Percentiles rank a stretch among this genome's conserved stretches.
Conservation (phyloP, 2,888 invertebrate species). For the Steinernema hermaphroditum region DNA sequence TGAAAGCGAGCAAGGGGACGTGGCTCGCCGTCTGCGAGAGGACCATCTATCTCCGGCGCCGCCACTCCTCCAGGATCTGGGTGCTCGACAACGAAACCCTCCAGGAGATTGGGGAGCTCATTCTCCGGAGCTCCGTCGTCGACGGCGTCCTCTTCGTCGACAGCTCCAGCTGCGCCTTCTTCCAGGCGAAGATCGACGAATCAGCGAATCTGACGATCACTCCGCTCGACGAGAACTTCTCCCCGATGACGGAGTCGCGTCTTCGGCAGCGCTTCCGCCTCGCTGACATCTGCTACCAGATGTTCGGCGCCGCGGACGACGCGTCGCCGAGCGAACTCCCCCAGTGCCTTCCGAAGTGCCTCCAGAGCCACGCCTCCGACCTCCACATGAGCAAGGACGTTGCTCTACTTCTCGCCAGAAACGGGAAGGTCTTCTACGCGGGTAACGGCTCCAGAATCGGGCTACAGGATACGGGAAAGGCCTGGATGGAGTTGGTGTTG, state of each 20-base stretch:
- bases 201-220: slow-evolving; percentile 56
- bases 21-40: slow-evolving; percentile 59
- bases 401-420: slow-evolving; percentile 85
- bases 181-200: slow-evolving; percentile 52
- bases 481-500: slow-evolving; percentile 59
- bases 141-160: slow-evolving; percentile 56
- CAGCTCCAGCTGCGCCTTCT: slow-evolving; percentile 50
- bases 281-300: slow-evolving; percentile 42
- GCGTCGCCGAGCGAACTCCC: slow-evolving; percentile 46
- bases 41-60: slow-evolving; percentile 60
- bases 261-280: slow-evolving; percentile 43
- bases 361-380: slow-evolving; percentile 69
- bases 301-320: neutral
- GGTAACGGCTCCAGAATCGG: slow-evolving; percentile 83
- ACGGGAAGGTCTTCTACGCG: slow-evolving; percentile 84
- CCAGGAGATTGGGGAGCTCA: slow-evolving; percentile 55
- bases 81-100: slow-evolving; percentile 63
- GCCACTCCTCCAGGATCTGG: slow-evolving; percentile 60
- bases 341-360: slow-evolving; percentile 47
- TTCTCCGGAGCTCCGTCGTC: slow-evolving; percentile 52
- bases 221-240: slow-evolving; percentile 59
- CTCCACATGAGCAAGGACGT: slow-evolving; percentile 91
- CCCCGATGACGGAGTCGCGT: slow-evolving; percentile 41
- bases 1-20: slow-evolving; percentile 70
- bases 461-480: slow-evolving; percentile 52